Conservation (phyloP, 2,797 vertebrate genomes). For the Sebastes melanostomus region DNA sequence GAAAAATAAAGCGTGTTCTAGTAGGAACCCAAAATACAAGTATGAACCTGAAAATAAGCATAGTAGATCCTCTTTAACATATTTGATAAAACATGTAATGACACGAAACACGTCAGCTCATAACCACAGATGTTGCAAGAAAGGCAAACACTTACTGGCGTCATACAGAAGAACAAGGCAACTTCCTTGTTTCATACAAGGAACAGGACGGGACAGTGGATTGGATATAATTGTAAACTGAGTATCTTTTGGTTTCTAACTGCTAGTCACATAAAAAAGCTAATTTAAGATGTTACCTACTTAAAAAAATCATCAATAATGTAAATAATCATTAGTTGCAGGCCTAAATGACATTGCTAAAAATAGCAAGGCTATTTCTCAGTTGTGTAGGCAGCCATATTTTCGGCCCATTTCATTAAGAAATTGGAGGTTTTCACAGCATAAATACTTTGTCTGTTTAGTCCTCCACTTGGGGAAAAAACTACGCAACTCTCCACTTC, state of each 20-base stretch:
- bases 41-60: too few relatives aligned
- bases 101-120: background rate
- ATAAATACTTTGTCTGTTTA: constrained; percentile 27
- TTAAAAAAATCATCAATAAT: background rate
- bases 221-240: background rate
- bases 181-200: constrained; percentile 14
- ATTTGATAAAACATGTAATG: background rate
- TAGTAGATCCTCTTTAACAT: too few relatives aligned
- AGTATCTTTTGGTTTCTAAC: background rate
- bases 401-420: background rate
- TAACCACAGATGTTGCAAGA: background rate
- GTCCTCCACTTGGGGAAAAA: constrained; percentile 20
- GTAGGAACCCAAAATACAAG: too few relatives aligned
- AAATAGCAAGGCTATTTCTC: background rate
- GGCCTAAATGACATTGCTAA: background rate
- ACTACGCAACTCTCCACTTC: constrained; percentile 56
- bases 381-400: background rate
- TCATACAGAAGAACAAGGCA: background rate
- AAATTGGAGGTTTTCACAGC: constrained; percentile 8
- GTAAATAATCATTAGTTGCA: background rate
- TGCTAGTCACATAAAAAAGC: background rate
- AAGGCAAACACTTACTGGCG: background rate
- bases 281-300: background rate
- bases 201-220: background rate
- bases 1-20: too few relatives aligned